Conservation (phyloP, 2,113 vertebrate genomes). For the Cephalophus harveyi region DNA sequence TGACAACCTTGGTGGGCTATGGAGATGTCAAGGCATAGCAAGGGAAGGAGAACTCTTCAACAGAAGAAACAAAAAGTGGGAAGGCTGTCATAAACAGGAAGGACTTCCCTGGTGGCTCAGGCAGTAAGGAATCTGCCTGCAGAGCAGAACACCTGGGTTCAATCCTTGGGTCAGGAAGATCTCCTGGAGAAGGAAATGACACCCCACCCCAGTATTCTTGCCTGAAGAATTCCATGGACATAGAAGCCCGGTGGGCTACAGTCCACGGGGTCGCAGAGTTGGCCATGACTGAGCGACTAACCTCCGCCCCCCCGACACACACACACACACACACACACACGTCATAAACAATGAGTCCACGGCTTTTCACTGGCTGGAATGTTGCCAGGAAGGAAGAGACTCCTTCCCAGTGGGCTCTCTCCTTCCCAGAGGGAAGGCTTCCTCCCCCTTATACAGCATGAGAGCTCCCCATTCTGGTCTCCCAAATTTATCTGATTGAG, state of each 20-base stretch:
- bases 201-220: background rate
- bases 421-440: background rate
- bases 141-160: background rate
- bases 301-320: too few relatives aligned
- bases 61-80: background rate
- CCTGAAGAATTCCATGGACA: background rate
- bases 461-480: background rate
- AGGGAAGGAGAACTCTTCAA: background rate
- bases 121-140: background rate
- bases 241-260: background rate
- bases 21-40: background rate
- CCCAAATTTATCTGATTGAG: background rate
- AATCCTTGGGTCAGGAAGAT: background rate
- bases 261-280: rapidly evolving
- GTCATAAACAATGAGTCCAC: background rate
- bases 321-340: background rate
- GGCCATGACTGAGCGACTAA: background rate
- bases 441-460: background rate
- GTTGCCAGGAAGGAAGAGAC: background rate
- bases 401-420: background rate
- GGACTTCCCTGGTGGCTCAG: background rate
- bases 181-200: background rate
- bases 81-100: background rate
- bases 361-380: background rate
- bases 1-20: background rate